A percentile compares a stretch with the other conserved stretches of the same genome.
Evolutionary conservation across 2,888 invertebrate genomes (phyloP).

Genomic region (Stegophylla sp.): DNA sequence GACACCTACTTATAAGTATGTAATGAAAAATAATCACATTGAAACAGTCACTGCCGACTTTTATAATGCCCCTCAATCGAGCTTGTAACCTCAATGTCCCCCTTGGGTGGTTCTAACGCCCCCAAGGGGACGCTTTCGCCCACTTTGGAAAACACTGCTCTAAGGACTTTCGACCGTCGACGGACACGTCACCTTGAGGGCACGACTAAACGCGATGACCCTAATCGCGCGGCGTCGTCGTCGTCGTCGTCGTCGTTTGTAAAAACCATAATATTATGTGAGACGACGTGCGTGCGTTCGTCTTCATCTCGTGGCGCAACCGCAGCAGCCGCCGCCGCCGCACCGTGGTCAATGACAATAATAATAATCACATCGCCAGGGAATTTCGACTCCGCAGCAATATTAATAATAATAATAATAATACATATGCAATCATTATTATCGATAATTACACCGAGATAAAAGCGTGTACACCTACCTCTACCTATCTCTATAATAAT

Average conservation of each 20-base stretch:
- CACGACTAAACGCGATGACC: constrained; percentile 5
- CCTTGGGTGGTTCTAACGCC: too few species aligned
- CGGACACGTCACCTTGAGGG: not conserved
- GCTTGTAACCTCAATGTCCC: too few species aligned
- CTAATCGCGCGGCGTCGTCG: too few species aligned
- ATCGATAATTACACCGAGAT: constrained; percentile 17
- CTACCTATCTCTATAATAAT: not conserved
- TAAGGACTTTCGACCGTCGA: not conserved
- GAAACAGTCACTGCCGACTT: too few species aligned
- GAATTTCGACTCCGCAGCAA: not conserved
- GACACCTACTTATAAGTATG: too few species aligned
- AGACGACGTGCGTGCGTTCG: not conserved
- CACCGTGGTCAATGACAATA: constrained; percentile 15
- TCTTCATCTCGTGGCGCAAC: not conserved
- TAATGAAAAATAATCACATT: too few species aligned
- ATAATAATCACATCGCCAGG: not conserved
- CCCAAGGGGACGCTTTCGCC: too few species aligned
- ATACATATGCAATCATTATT: not conserved
- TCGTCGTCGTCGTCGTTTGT: not conserved
- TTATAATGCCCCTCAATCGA: too few species aligned
- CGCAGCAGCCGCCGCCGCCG: not conserved
- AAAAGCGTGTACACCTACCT: not conserved
- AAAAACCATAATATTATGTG: not conserved
- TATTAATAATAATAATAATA: constrained; percentile 3
- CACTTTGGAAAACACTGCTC: not conserved